Evolutionary conservation across 30 jellyfish, hydroid and myxozoan genomes (phyloP), one percentile per base, ranked within the genome.

Genomic region (Catostylus mosaicus): DNA sequence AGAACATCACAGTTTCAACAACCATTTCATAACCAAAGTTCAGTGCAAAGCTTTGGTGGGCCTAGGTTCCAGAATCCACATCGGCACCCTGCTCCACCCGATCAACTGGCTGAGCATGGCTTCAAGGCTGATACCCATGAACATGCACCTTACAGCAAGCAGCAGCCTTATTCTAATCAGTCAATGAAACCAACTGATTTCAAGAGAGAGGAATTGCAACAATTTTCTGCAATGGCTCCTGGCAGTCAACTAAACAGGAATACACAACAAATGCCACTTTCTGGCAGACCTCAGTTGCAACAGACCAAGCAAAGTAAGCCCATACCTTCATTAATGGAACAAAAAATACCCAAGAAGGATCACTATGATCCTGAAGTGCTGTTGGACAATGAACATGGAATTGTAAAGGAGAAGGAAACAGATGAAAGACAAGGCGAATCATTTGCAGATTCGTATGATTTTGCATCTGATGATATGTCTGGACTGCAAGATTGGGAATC

Each of bases 311-410:
- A 59, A 27, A 59, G 38, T 59, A 59, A 22, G 19, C 71, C 71
- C 36, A 40, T 82, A 36, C 86, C 84, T 2, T 82, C 92, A 7
- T 46, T 82, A 65, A 82, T 82, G 92, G 69, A 86, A 24, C 82
- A 82, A 69, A 45, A 37, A 18, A 68, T 82, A 2, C 48, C 81
- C 43, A 82, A 82, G n/a, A 56, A 37, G 47, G 71, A 35, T 47
- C 34, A 82, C 31, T 82, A 68, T 47, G 76, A 63, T 61, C 26
- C 65, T 26, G 36, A 34, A 11, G 63, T 38, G 46, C 26, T 10
- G 2, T 51, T 33, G 7, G 70, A 24, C 5, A 23, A 62, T 3
- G 71, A 61, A 35, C 63, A 4, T 9, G 14, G 24, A 18, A 50
- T 5, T 10, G 24, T 5, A 9, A 50, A 3, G 24, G 20, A 50